Base-by-base conservation (phyloP, 2,888 invertebrate genomes). In the Philereme transversata region DNA sequence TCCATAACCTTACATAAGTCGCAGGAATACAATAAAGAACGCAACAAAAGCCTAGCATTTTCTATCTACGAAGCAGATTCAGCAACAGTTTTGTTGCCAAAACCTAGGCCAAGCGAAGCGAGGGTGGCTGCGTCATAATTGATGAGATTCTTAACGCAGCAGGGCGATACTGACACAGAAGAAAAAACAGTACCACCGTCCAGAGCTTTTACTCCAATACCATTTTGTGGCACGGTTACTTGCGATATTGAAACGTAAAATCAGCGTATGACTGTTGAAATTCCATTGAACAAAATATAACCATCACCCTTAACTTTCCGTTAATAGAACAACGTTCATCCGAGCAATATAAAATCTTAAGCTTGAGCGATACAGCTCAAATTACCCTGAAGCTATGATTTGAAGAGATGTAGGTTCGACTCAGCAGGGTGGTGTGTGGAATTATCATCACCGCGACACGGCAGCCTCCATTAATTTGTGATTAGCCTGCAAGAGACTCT, bases 121-220 rank as follows among this genome's bases (percentile, higher is more conserved):
- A 84, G 88, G 88, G 88, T 81, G 84, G 84, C 82, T 88, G 78
- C 77, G 81, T 86, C 86, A 87, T 92, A 92, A 92, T 92, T 88
- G 89, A 92, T 91, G 91, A 88, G 86, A 86, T 87, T 91, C 90
- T 92, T 91, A 88, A 88, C 91, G 83, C 92, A 84, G 89, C 88
- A 84, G 90, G 88, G 90, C 79, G 79, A 85, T 60, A 33, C 46
- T 54, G 54, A 7, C 62, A 57, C 51, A 57, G 62, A 57, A 43
- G 9, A 34, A 50, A 9, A 33, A 10, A 33, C 11, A 57, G 55
- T 51, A 35, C 35, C 33, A 44, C 8, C 34, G 4, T 44, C 10
- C 4, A 48, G 35, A 22, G 51, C 11, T 54, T 57, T 57, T 53
- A 57, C 49, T 58, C 7, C 7, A 22, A 22, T 22, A 22, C 22